Percentiles rank a stretch among this genome's conserved stretches.
These are phyloP conservation scores for Cricetomys ansorgei DNA, from an alignment of 2,113 vertebrate species.

Conservation along the genomic window DNA sequence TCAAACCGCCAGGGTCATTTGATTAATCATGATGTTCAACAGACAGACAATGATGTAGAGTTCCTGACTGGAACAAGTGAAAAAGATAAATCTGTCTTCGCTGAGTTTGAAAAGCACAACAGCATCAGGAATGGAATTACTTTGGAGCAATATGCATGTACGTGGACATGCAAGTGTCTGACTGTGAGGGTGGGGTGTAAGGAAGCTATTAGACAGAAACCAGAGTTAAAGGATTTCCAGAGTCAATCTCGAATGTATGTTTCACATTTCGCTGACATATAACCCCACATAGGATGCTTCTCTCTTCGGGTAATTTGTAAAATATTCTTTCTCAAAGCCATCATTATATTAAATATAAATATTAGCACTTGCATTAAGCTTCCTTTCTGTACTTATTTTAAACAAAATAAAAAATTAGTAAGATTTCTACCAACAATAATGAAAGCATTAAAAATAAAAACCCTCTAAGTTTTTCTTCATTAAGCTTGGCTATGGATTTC, in stretches of 20 bases:
- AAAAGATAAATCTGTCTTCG: not conserved
- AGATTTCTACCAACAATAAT: not conserved
- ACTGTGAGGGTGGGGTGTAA: not conserved
- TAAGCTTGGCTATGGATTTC: not conserved
- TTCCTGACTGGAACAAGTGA: not conserved
- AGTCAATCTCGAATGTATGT: not conserved
- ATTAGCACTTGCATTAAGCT: not conserved
- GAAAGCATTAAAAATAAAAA: not conserved
- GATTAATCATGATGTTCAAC: not conserved
- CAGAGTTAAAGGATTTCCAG: not conserved
- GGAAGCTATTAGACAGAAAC: not conserved
- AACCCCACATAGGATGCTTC: not conserved
- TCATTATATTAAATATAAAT: not conserved
- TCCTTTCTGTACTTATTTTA: slow-evolving; percentile 12
- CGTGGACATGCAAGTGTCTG: not conserved
- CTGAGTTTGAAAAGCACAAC: not conserved
- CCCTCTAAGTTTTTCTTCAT: not conserved
- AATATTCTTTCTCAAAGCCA: not conserved
- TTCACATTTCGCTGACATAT: not conserved
- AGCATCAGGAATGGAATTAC: not conserved
- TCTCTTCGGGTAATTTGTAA: not conserved
- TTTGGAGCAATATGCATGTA: not conserved
- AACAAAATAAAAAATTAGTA: slow-evolving; percentile 7
- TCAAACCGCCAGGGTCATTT: not conserved
- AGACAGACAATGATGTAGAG: not conserved